phyloP scores from a whole-genome alignment of 1,140 invertebrate species.

The Drosophila hydei region DNA sequence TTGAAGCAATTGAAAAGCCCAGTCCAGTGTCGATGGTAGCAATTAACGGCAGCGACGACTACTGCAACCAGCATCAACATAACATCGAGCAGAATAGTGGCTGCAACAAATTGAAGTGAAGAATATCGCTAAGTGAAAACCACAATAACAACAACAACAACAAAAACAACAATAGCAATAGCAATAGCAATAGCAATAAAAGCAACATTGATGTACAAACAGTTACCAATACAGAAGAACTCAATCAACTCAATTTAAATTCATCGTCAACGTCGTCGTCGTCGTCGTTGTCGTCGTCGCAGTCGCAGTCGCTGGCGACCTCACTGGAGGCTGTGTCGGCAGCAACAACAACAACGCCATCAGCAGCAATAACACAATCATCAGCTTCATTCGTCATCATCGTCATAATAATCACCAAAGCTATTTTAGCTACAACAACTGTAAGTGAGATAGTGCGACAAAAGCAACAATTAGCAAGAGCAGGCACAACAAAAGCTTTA shows the following conservation, averaged over 20 bases:
- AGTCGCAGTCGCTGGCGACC: constrained; percentile 46
- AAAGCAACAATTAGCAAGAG: constrained; percentile 28
- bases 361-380: constrained; percentile 1
- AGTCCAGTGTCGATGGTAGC: constrained; percentile 44
- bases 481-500: constrained; percentile 1
- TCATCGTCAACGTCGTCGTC: constrained; percentile 64
- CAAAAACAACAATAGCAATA: constrained; percentile 26
- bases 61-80: constrained; percentile 19
- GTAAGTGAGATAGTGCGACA: constrained; percentile 42
- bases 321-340: constrained; percentile 51
- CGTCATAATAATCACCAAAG: constrained; percentile 2
- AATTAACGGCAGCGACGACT: constrained; percentile 59
- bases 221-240: constrained; percentile 79
- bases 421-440: constrained; percentile 15
- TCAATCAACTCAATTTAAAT: constrained; percentile 83
- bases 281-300: constrained; percentile 49
- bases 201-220: constrained; percentile 68
- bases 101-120: constrained; percentile 69
- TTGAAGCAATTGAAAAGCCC: constrained; percentile 62
- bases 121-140: constrained; percentile 71
- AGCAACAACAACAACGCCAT: constrained; percentile 27
- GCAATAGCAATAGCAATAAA: constrained; percentile 3
- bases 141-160: constrained; percentile 50
- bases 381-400: constrained; percentile 14
- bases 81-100: constrained; percentile 4